phyloP scores from a whole-genome alignment of 1,140 invertebrate species.

The Formica selysi region DNA sequence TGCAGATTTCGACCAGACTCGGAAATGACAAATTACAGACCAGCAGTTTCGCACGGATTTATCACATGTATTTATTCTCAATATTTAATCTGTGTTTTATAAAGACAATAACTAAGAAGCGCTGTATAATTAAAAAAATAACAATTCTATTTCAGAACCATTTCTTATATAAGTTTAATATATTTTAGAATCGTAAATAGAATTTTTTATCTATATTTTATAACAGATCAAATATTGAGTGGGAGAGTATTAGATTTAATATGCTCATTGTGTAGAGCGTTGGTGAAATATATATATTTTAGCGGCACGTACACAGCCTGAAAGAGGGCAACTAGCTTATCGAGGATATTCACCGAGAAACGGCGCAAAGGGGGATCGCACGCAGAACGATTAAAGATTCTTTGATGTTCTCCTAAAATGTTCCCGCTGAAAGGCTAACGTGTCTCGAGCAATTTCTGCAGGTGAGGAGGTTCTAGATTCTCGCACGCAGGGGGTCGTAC shows the following conservation, averaged over 20 bases:
- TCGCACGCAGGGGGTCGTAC: constrained; percentile 79
- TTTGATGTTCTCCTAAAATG: constrained; percentile 84
- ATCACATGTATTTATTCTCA: background rate
- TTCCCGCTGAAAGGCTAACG: constrained; percentile 82
- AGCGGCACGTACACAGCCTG: constrained; percentile 37
- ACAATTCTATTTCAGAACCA: background rate
- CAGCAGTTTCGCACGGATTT: too few relatives aligned
- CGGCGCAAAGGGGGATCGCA: constrained; percentile 74
- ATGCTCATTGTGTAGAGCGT: background rate
- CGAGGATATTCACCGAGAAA: constrained; percentile 75
- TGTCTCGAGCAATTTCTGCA: constrained; percentile 82
- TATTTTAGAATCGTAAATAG: constrained; percentile 1
- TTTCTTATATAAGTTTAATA: background rate
- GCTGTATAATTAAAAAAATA: background rate
- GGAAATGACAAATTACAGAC: background rate
- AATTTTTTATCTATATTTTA: background rate
- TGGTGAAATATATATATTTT: constrained; percentile 32
- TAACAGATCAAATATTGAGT: background rate
- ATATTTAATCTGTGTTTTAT: background rate
- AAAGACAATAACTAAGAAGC: background rate
- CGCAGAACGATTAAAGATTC: constrained; percentile 83
- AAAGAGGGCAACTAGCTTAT: constrained; percentile 74
- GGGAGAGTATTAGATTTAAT: background rate
- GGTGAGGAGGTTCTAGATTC: constrained; percentile 79
- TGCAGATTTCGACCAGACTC: background rate